A percentile compares a stretch with the other conserved stretches of the same genome.
Evolutionary conservation across 2,113 vertebrate genomes (phyloP).

Genomic region (Rousettus leschenaultii): DNA sequence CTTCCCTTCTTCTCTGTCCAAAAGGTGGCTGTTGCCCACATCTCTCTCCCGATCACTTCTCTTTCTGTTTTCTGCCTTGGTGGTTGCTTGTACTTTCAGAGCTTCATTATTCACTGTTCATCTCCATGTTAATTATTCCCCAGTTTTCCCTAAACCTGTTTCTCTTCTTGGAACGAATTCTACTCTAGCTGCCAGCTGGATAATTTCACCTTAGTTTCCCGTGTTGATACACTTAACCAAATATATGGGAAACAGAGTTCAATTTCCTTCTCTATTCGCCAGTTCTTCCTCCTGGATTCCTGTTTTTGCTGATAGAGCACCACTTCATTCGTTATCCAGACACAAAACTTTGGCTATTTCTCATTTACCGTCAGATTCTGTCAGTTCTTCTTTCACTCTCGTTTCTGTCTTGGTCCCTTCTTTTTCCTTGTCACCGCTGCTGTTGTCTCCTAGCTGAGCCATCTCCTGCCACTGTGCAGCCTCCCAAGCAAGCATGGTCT

Average conservation of each 20-base stretch:
- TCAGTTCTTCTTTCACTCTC: neutral
- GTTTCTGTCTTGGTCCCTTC: neutral
- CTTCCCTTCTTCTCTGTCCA: neutral
- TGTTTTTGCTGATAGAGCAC: neutral
- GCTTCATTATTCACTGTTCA: neutral
- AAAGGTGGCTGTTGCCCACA: fast-evolving
- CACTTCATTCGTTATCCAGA: neutral
- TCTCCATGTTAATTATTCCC: neutral
- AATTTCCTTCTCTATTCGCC: neutral
- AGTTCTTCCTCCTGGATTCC: neutral
- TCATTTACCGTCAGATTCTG: fast-evolving
- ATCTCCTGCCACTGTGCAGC: neutral
- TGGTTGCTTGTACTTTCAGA: neutral
- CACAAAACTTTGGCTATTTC: neutral
- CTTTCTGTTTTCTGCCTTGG: neutral
- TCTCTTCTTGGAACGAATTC: neutral
- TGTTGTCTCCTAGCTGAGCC: neutral
- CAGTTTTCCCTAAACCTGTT: neutral
- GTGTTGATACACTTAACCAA: neutral
- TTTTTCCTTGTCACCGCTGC: neutral
- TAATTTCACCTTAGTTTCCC: neutral
- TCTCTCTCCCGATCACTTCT: neutral
- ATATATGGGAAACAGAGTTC: neutral
- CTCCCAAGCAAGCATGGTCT: neutral
- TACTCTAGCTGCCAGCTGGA: neutral